Base-by-base conservation (phyloP, 23 tunicate species). In the Aplidium turbinatum region DNA sequence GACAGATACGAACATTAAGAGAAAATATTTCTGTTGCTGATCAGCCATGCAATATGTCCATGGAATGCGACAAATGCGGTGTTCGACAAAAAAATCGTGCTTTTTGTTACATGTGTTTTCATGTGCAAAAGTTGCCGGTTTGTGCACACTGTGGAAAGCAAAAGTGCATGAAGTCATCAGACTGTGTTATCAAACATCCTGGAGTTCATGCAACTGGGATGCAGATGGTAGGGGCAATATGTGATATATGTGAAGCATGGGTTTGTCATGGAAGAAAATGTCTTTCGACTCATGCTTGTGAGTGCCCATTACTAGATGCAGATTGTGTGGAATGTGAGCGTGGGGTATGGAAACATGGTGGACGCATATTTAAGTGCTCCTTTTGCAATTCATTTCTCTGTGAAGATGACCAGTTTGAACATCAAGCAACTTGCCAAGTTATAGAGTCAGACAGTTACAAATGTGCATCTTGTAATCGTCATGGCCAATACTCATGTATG, bases 371-470 rank as follows among this genome's bases (percentile, higher is more conserved):
- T 62, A 82, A 58, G 66, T 93, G 98, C 38, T 87, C 98, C 0
- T 93, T 93, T 56, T 93, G 98, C 65, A 53, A 63, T 25, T 31
- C 31, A 11, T 86, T 67, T 71, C 68, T 93, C 0, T 93, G 98
- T 63, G 98, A 86, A 70, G 98, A 93, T 54, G 98, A 93, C 48
- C 98, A 93, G 56, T 93, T 93, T 66, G 98, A 93, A 53, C 98
- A 93, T 54, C 98, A 93, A 47, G 93, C 93, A 20, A 80, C 87
- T 2, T 93, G 98, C 40, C 98, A 93, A 72, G 85, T 76, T 1
- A 45, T 93, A 18, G 98, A 93, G 19, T 40, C 89, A 0, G 98
- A 93, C 47, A 81, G 78, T 54, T 79, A 81, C 77, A 93, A 93
- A 61, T 93, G 98, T 60, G 71, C 58, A 31, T 85, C 93, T 0